Evolutionary conservation across 1,140 invertebrate species (phyloP).

Genomic region (Diachasma alloeum): DNA sequence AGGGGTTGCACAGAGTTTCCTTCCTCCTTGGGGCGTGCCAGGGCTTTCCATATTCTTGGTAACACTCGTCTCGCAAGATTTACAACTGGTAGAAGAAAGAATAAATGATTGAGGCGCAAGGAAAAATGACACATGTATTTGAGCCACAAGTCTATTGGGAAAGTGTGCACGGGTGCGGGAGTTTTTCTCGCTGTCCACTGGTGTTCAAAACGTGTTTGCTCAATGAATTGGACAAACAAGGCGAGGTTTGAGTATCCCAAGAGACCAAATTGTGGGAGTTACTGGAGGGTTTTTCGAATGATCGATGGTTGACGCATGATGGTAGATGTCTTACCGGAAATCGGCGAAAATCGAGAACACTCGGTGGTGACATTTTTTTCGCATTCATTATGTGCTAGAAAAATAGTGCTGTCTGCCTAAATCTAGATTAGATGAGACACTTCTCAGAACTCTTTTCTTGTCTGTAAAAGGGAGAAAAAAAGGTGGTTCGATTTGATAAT

Average conservation of each 20-base stretch:
- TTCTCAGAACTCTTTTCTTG: neutral
- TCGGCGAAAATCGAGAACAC: neutral
- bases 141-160: conserved; percentile 18
- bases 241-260: conserved; percentile 13
- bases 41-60: conserved; percentile 16
- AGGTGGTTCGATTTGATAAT: neutral
- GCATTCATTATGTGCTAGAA: neutral
- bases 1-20: conserved; percentile 39
- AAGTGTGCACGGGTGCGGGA: neutral
- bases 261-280: conserved; percentile 8
- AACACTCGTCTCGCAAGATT: conserved; percentile 40
- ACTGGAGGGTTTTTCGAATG: conserved; percentile 14
- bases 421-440: neutral
- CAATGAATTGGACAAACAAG: conserved; percentile 43
- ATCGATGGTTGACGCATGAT: neutral
- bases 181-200: neutral
- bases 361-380: neutral
- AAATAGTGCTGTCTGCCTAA: neutral
- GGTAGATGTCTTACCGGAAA: neutral
- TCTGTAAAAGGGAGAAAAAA: neutral
- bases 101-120: neutral
- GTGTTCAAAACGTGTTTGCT: conserved; percentile 22
- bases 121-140: conserved; percentile 38
- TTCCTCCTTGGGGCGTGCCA: conserved; percentile 11
- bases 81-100: conserved; percentile 34